Evolutionary conservation across 2,797 vertebrate genomes (phyloP).

Genomic region (Artibeus jamaicensis): DNA sequence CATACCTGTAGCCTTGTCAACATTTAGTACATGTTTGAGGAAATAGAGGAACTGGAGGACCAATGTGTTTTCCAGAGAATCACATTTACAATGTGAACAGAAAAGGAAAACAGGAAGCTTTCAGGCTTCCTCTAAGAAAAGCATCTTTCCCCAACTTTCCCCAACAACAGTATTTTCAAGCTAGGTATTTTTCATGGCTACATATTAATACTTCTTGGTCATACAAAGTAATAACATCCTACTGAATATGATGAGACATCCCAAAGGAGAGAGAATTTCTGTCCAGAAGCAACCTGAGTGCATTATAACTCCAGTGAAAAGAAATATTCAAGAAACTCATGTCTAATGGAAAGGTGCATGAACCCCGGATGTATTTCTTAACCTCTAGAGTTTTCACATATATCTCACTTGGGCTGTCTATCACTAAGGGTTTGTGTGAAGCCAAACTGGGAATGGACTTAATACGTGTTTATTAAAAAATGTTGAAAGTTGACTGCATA

Average conservation of each 20-base stretch:
- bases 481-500: background rate
- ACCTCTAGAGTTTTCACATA: background rate
- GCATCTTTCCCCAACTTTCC: background rate
- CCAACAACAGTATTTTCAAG: background rate
- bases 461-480: background rate
- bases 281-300: background rate
- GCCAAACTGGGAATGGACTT: background rate
- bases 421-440: background rate
- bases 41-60: background rate
- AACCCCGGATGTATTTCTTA: background rate
- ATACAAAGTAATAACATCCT: background rate
- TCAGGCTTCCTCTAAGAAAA: background rate
- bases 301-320: background rate
- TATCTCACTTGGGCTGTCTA: background rate
- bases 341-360: background rate
- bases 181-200: background rate
- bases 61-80: background rate
- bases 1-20: background rate
- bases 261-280: background rate
- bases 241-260: background rate
- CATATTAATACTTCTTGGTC: background rate
- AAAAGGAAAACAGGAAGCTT: background rate
- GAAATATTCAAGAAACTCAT: background rate
- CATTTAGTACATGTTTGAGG: slow-evolving; percentile 29
- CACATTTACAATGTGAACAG: background rate